phyloP scores from a whole-genome alignment of 2,888 invertebrate genomes.

The Cephonodes hylas region DNA sequence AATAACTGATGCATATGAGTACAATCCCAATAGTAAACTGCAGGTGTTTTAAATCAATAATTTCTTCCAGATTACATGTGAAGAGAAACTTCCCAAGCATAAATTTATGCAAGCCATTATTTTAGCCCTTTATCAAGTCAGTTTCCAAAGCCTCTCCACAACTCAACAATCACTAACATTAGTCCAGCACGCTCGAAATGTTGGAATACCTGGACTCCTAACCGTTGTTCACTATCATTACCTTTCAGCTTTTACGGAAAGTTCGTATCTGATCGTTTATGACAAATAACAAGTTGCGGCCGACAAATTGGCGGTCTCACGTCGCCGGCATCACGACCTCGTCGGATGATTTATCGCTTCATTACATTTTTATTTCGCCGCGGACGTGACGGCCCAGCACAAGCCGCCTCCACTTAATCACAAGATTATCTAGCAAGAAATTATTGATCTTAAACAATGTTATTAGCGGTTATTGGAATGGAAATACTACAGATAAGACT shows the following conservation, averaged over 20 bases:
- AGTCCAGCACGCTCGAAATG: too few relatives aligned
- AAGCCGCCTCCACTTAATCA: constrained; percentile 14
- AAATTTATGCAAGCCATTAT: too few relatives aligned
- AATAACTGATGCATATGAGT: too few relatives aligned
- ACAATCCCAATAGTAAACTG: too few relatives aligned
- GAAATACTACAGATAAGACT: not conserved
- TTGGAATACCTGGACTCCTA: not conserved
- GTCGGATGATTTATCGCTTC: constrained; percentile 16
- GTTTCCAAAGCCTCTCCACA: not conserved
- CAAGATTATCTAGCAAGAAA: constrained; percentile 17
- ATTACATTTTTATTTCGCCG: constrained; percentile 8
- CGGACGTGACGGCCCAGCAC: not conserved
- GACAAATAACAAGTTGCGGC: constrained; percentile 17
- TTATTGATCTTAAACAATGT: not conserved
- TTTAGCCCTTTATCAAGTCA: too few relatives aligned
- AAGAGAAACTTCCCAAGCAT: too few relatives aligned
- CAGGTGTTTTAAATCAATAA: too few relatives aligned
- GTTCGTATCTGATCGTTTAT: not conserved
- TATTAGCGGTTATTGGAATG: not conserved
- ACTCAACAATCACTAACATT: too few relatives aligned
- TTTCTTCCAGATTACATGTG: too few relatives aligned
- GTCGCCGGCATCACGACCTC: constrained; percentile 15
- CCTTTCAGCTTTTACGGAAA: not conserved
- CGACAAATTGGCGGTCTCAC: constrained; percentile 13
- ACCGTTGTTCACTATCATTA: constrained; percentile 10